Evolutionary conservation across 2,113 vertebrate genomes (phyloP), one percentile per base, ranked within the genome.

Genomic region (Apodemus speciosus): DNA sequence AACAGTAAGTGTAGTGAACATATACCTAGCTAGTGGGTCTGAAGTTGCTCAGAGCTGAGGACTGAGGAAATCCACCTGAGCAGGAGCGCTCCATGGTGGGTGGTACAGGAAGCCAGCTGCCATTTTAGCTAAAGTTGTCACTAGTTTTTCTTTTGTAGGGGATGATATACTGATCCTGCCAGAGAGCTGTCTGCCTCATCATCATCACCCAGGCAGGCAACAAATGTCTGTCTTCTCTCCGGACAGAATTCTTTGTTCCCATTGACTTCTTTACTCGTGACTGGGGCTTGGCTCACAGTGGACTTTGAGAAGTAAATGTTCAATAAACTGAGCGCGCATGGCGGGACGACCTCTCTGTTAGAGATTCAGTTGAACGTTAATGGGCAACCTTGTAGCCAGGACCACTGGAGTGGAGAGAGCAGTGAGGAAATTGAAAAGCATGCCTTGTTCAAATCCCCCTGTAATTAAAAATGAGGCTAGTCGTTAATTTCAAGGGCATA

Each of bases 401-500:
- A 91, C 77, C 90, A 79, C 72, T 89, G 84, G 72, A 73, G 66
- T 75, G 27, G 77, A 68, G 76, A 96, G 58, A 58, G 83, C 62
- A 83, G 8, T 25, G 88, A 90, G 60, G 93, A 95, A 95, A 93
- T 88, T 66, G 43, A 91, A 92, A 83, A 38, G n/a, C 25, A 5
- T 93, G 85, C 90, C 72, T 90, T 21, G 62, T 87, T 93, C 60
- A 20, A 80, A 71, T 87, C 68, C 38, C 30, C 90, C 62, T 71
- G n/a, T 95, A 96, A 96, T 97, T 96, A 92, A 94, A 96, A 95
- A 46, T 83, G 91, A 79, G 85, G 92, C 89, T 97, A 97, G 96
- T 97, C 84, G 86, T 96, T 93, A 94, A 83, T 93, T 92, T 93
- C 64, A 80, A 72, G 75, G 87, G 80, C 89, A 85, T 1, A 83